Percentiles rank a stretch among this genome's conserved stretches.
Conservation (phyloP, 1,140 invertebrate species). For the Aphelenchoides fujianensis region DNA sequence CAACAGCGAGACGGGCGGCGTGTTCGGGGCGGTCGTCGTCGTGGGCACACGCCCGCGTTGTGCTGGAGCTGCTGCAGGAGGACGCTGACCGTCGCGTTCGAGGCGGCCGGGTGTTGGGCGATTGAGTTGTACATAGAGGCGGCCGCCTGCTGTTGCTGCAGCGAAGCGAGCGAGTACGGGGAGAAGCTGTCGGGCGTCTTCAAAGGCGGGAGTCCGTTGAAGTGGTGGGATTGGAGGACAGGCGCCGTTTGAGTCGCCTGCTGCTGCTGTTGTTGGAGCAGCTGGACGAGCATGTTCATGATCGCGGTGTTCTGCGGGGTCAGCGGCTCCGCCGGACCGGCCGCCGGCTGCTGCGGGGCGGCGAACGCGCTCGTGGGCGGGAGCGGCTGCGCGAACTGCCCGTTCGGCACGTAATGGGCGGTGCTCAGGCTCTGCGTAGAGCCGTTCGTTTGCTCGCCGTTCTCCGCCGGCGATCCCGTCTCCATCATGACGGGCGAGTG, state of each 20-base stretch:
- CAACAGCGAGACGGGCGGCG: background rate
- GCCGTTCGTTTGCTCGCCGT: constrained; percentile 24
- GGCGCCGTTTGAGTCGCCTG: too few species aligned
- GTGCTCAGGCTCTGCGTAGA: constrained; percentile 21
- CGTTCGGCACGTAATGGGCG: background rate
- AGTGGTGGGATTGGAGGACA: constrained; percentile 19
- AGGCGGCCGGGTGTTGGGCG: background rate
- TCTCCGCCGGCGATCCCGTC: constrained; percentile 26
- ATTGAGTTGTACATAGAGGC: background rate
- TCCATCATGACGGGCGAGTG: constrained; percentile 49
- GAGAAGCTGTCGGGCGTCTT: too few species aligned
- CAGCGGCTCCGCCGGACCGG: background rate
- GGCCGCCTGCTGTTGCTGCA: background rate
- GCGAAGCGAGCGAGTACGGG: background rate
- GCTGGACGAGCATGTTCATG: background rate
- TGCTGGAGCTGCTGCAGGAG: constrained; percentile 5
- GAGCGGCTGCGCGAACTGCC: constrained; percentile 7
- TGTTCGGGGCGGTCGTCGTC: background rate
- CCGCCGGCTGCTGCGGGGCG: background rate
- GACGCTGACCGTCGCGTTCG: constrained; percentile 8
- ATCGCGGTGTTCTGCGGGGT: background rate
- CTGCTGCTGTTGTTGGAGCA: constrained; percentile 18
- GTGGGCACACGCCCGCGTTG: background rate
- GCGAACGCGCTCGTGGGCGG: background rate
- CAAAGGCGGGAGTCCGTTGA: too few species aligned